These are phyloP conservation scores for Cotesia congregata DNA, from an alignment of 2,888 invertebrate species.

Conservation along the genomic window DNA sequence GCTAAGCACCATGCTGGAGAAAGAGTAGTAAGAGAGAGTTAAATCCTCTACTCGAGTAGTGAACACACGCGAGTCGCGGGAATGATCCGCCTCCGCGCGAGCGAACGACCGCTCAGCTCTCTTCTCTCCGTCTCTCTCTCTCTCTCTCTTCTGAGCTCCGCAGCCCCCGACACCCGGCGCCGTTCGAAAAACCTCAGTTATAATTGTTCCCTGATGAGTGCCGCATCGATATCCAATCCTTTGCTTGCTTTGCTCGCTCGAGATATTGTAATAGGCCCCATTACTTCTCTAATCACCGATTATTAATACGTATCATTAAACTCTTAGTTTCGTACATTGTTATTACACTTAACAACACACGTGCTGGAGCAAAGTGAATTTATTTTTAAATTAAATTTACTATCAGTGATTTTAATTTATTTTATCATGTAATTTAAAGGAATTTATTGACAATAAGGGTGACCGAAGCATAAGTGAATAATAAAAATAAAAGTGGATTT, in stretches of 20 bases:
- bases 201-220: conserved; percentile 69
- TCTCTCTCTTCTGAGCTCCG: conserved; percentile 21
- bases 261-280: background rate
- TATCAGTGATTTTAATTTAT: background rate
- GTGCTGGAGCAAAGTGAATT: background rate
- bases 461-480: background rate
- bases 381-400: conserved; percentile 11
- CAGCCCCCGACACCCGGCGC: conserved; percentile 41
- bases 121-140: background rate
- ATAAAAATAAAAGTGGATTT: background rate
- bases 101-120: conserved; percentile 33
- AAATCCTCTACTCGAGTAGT: conserved; percentile 42
- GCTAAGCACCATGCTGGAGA: too few species aligned
- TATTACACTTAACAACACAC: conserved; percentile 1
- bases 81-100: conserved; percentile 66
- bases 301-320: background rate
- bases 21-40: conserved; percentile 45
- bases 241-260: conserved; percentile 24
- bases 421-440: background rate
- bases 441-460: background rate
- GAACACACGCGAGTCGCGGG: conserved; percentile 46
- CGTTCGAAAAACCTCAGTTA: conserved; percentile 69
- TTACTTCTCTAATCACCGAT: background rate
- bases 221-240: conserved; percentile 52
- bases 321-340: conserved; percentile 32